Conservation (phyloP, 2,888 invertebrate species). For the Incurvaria masculella region DNA sequence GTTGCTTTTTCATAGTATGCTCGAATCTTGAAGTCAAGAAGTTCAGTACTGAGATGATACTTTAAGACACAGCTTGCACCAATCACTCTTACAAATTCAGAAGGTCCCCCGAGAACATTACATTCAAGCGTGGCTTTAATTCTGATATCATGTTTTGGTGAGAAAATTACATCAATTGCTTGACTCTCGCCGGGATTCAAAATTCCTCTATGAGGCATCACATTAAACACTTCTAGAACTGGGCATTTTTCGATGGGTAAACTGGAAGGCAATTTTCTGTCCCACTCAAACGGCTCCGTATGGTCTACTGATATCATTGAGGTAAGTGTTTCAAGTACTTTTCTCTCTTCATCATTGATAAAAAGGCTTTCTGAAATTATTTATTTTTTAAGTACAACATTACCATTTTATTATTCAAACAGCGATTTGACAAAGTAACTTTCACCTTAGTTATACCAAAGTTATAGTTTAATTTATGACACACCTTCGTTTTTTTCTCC, state of each 20-base stretch:
- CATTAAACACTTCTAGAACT: constrained; percentile 37
- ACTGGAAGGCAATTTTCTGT: constrained; percentile 28
- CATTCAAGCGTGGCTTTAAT: constrained; percentile 48
- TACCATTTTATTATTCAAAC: too few relatives aligned
- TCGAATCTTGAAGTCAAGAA: constrained; percentile 42
- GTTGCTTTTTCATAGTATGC: constrained; percentile 39
- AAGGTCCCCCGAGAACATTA: constrained; percentile 55
- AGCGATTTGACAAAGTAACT: too few relatives aligned
- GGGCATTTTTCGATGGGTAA: constrained; percentile 19
- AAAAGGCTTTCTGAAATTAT: too few relatives aligned
- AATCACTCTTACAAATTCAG: constrained; percentile 43
- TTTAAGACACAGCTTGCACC: constrained; percentile 51
- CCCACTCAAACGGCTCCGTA: constrained; percentile 32
- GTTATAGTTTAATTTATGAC: too few relatives aligned
- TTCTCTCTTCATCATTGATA: constrained; percentile 19
- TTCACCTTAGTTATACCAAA: too few relatives aligned
- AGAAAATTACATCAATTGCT: constrained; percentile 45
- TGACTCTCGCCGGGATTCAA: constrained; percentile 51
- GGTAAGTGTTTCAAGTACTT: constrained; percentile 26
- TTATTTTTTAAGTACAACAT: too few relatives aligned
- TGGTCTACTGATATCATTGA: constrained; percentile 33
- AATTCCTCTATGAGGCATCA: constrained; percentile 47
- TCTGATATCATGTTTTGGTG: constrained; percentile 37
- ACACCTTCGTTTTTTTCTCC: too few relatives aligned
- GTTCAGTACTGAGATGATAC: constrained; percentile 43